Percentiles rank a stretch among this genome's conserved stretches.
Conservation (phyloP, 2,113 vertebrate species). For the Podarcis cretensis region DNA sequence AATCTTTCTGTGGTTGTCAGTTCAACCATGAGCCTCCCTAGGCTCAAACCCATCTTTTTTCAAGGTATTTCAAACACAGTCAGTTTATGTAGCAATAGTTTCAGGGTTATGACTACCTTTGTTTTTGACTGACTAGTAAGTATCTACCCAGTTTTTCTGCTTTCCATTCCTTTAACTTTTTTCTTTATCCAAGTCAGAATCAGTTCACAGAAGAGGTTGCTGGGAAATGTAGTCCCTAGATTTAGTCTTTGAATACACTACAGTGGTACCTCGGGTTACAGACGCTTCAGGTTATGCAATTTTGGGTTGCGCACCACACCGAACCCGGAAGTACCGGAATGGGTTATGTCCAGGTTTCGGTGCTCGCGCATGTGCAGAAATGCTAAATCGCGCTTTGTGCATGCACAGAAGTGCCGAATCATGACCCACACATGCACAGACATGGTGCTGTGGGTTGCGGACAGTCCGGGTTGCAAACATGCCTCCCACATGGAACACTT, state of each 20-base stretch:
- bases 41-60: background rate
- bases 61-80: too few species aligned
- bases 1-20: background rate
- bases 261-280: too few species aligned
- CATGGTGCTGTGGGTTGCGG: too few species aligned
- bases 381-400: too few species aligned
- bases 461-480: too few species aligned
- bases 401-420: too few species aligned
- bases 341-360: too few species aligned
- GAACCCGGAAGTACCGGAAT: too few species aligned
- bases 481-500: too few species aligned
- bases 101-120: background rate
- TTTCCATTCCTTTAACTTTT: background rate
- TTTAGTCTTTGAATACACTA: background rate
- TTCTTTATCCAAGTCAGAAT: background rate
- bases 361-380: too few species aligned
- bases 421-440: fast-evolving
- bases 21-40: background rate
- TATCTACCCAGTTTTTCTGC: background rate
- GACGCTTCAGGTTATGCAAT: too few species aligned
- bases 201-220: background rate
- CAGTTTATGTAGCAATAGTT: background rate
- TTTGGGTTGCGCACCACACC: too few species aligned
- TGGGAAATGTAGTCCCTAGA: background rate
- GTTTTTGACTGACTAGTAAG: background rate